Evolutionary conservation across 2,797 vertebrate species (phyloP).

Genomic region (Dermochelys coriacea): DNA sequence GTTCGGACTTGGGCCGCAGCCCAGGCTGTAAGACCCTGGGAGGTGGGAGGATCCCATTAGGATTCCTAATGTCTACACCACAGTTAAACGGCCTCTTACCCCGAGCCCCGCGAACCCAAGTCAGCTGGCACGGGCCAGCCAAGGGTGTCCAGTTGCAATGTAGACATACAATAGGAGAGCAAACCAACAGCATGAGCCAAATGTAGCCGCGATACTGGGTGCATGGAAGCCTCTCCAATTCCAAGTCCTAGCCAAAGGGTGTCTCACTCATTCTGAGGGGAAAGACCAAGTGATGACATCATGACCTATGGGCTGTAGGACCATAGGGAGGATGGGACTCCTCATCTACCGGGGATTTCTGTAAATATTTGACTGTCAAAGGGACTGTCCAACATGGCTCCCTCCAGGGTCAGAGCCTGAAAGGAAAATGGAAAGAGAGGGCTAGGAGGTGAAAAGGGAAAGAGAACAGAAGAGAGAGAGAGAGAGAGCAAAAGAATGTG

Average conservation of each 20-base stretch:
- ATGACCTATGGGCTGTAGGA: neutral
- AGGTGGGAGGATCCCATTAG: neutral
- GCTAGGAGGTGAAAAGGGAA: neutral
- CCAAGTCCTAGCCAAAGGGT: neutral
- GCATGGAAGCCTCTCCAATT: rapidly evolving
- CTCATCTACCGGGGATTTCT: neutral
- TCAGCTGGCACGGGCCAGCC: neutral
- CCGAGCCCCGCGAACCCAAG: neutral
- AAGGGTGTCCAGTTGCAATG: neutral
- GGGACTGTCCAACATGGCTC: neutral
- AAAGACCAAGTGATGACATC: neutral
- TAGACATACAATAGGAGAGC: neutral
- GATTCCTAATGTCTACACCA: neutral
- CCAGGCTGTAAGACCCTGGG: too few relatives aligned
- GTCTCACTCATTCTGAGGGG: neutral
- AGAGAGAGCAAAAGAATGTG: neutral
- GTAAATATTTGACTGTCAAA: neutral
- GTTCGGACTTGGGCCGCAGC: too few relatives aligned
- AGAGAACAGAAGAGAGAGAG: neutral
- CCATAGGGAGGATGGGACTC: neutral
- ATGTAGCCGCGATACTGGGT: rapidly evolving
- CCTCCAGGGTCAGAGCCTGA: neutral
- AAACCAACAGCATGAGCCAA: neutral
- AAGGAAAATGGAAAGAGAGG: neutral
- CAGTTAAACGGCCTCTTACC: neutral